Base-by-base conservation (phyloP, 1,140 invertebrate genomes). In the Trypoxylus dichotomus region DNA sequence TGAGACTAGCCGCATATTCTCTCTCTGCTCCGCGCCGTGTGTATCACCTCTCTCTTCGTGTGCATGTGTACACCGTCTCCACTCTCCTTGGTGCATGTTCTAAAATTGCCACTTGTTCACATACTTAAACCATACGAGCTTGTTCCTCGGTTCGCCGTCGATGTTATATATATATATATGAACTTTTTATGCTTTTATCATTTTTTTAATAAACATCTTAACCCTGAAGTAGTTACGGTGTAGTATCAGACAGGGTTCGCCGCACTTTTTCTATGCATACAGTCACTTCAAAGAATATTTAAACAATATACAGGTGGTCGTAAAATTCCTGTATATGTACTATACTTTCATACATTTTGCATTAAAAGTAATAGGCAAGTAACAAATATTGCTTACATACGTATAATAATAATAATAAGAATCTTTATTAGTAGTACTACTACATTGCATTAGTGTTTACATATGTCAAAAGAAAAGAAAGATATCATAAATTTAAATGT, bases 91-190 rank as follows among this genome's bases (percentile, higher is more conserved):
- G 47, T 54, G 47, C 47, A 54, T 24, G 60, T 8, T 68, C 60
- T 68, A 29, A 74, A 74, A 74, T 74, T 29, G 72, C 72, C 72
- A 74, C 29, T 74, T 74, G 60, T 68, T 27, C 60, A 68, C 24
- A 54, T 68, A 68, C 27, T 68, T 68, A 68, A n/a, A 68, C 60
- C 15, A 21, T 37, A 21, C 47, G 47, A 21, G 60, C 25, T 54
- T 19, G n/a, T 54, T 54, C 47, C 15, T 54, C 15, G 5, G 13
- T 54, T 15, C 47, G 47, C 15, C 47, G 15, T 19, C 24, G 60
- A 25, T 25, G 19, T 68, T 29, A 19, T 29, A 21, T 68, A n/a
- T n/a, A n/a, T n/a, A n/a, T n/a, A 60, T 24, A 29, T 8, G 60
- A 54, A 54, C 19, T 68, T 27, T 68, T 24, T 68, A 24, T 68